Base-by-base conservation (phyloP, 2,113 vertebrate species). In the Alethe castanea region DNA sequence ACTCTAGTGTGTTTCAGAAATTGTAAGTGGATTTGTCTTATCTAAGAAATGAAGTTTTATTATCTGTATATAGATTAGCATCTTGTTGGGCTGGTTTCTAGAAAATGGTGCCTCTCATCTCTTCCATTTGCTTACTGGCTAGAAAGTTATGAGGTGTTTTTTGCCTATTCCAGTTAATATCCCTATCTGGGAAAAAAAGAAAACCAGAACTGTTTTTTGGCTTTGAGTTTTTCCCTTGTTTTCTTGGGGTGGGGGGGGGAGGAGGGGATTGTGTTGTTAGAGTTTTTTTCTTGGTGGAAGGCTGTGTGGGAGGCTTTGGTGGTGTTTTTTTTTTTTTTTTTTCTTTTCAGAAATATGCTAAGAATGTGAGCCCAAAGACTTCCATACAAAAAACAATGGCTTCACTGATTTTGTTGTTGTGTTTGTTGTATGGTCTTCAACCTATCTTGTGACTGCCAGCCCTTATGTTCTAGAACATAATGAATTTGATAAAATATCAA, bases 81-180 rank as follows among this genome's bases (percentile, higher is more conserved):
- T 54, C 40, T 18, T 60, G 31, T 54, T 14, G 8, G 66, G 40
- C 24, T 71, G 56, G 25, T 61, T 26, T 81, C 28, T 54, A 42
- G 56, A 70, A 88, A 86, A 36, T 7, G 31, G 12, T 50, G 1
- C 1, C n/a, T 24, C 0, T 0, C 18, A 50, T 59, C 11, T 73
- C 42, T 54, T 48, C 10, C 1, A 1, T 35, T 80, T 92, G 65
- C 28, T 66, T 82, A 35, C 25, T 33, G 22, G 19, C 48, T 7
- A 26, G 29, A 67, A 84, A 64, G 20, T 45, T 76, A 5, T 25
- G 35, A 56, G 19, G 5, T 47, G 14, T 17, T 82, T 91, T 81
- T 92, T 71, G 5, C 19, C 17, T 19, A 5, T 77, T 36, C 8
- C 13, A 42, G 36, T 53, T 70, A 66, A 50, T 52, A 12, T 53